A percentile compares a stretch with the other conserved stretches of the same genome.
phyloP scores from a whole-genome alignment of 2,113 vertebrate genomes.

The Nannobrachium achirus region DNA sequence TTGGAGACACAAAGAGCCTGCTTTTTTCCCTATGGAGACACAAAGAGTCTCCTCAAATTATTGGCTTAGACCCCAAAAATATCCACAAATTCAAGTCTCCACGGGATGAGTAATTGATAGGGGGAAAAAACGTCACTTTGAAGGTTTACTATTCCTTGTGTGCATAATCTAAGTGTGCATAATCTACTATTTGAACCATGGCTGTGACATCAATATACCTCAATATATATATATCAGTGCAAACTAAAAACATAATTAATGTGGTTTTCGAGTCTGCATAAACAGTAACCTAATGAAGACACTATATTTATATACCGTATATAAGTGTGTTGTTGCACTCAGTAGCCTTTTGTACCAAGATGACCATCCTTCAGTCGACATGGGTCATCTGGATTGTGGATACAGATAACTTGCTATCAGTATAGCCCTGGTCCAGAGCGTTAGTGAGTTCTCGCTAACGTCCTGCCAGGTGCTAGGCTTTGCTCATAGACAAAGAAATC shows the following conservation, averaged over 20 bases:
- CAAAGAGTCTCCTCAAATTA: no score
- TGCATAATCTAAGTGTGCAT: background rate
- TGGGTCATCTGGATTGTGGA: slow-evolving; percentile 28
- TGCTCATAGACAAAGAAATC: no score
- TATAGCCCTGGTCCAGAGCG: no score
- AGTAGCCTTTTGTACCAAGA: slow-evolving; percentile 73
- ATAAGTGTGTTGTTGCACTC: slow-evolving; percentile 57
- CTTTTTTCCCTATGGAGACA: no score
- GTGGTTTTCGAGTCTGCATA: slow-evolving; percentile 52
- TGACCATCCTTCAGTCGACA: slow-evolving; percentile 18
- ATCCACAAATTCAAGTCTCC: background rate
- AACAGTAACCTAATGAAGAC: slow-evolving; percentile 39
- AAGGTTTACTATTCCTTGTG: background rate
- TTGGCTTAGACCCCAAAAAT: no score
- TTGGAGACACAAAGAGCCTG: no score
- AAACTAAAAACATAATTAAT: slow-evolving; percentile 55
- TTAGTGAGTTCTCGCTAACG: no score
- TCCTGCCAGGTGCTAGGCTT: no score
- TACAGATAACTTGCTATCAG: slow-evolving; percentile 36
- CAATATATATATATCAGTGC: slow-evolving; percentile 52
- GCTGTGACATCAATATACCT: slow-evolving; percentile 60
- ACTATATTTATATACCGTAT: slow-evolving; percentile 46
- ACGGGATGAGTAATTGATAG: background rate
- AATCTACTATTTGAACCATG: slow-evolving; percentile 49
- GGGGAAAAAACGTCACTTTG: background rate